Evolutionary conservation across 2,113 vertebrate species (phyloP).

Genomic region (Nasalis larvatus): DNA sequence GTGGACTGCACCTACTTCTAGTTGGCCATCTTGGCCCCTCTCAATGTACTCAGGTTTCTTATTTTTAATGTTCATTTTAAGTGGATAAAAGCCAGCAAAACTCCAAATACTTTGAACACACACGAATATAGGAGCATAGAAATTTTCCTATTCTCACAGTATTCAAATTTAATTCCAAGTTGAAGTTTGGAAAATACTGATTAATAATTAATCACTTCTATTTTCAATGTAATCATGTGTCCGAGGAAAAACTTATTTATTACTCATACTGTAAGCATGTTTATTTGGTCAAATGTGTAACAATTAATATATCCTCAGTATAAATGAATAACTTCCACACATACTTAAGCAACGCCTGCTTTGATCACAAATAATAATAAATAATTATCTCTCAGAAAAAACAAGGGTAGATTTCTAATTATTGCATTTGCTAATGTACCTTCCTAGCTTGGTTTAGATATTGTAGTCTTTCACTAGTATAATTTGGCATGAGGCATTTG

Average conservation of each 20-base stretch:
- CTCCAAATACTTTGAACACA: background rate
- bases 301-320: background rate
- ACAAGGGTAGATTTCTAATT: background rate
- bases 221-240: background rate
- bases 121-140: background rate
- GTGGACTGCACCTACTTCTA: too few species aligned
- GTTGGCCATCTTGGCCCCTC: too few species aligned
- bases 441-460: background rate
- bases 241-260: background rate
- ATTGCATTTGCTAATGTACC: background rate
- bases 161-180: background rate
- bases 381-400: background rate
- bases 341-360: background rate
- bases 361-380: background rate
- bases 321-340: background rate
- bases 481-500: background rate
- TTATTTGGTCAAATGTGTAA: background rate
- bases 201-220: background rate
- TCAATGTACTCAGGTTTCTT: background rate
- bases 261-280: background rate
- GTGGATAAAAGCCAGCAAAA: background rate
- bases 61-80: background rate
- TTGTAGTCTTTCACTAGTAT: background rate
- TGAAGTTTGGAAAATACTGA: background rate
- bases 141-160: background rate